Percentiles rank a stretch among this genome's conserved stretches.
These are phyloP conservation scores for Epirrhoe alternata DNA, from an alignment of 2,888 invertebrate genomes.

Conservation along the genomic window DNA sequence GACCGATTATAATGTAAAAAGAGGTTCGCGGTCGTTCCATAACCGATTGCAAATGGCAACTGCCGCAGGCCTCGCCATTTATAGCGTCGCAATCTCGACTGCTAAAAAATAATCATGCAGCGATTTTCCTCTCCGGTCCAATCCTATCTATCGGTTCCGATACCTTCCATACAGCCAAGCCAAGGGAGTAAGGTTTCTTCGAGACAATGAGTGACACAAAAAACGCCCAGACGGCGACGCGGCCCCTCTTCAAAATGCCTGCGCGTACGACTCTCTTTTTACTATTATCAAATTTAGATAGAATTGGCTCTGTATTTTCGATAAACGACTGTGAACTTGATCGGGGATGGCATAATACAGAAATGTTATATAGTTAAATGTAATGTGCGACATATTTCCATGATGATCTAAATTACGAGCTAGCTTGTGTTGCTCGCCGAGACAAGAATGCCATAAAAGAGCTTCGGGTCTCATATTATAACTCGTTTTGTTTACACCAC, in stretches of 20 bases:
- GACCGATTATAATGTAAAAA: slow-evolving; percentile 84
- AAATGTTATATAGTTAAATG: slow-evolving; percentile 26
- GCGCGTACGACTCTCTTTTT: slow-evolving; percentile 65
- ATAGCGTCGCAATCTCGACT: slow-evolving; percentile 80
- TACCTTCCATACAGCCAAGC: slow-evolving; percentile 58
- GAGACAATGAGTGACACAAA: slow-evolving; percentile 64
- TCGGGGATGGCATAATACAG: slow-evolving; percentile 16
- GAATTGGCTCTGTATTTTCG: slow-evolving; percentile 32
- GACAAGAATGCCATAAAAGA: slow-evolving; percentile 69
- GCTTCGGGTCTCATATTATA: slow-evolving; percentile 64
- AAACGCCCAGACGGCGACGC: slow-evolving; percentile 51
- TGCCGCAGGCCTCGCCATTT: slow-evolving; percentile 80
- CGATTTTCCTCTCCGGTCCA: slow-evolving; percentile 70
- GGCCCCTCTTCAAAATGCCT: slow-evolving; percentile 68
- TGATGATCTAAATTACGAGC: slow-evolving; percentile 48
- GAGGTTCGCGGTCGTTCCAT: slow-evolving; percentile 81
- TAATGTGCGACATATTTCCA: slow-evolving; percentile 30
- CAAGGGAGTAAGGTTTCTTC: slow-evolving; percentile 61
- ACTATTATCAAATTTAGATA: slow-evolving; percentile 41
- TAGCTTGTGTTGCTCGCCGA: slow-evolving; percentile 54
- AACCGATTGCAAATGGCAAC: slow-evolving; percentile 84
- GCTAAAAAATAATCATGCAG: slow-evolving; percentile 77
- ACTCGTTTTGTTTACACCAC: slow-evolving; percentile 70
- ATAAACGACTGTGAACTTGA: slow-evolving; percentile 27
- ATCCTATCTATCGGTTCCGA: slow-evolving; percentile 68